These are phyloP conservation scores for Euplagia quadripunctaria DNA, from an alignment of 2,888 invertebrate species.

Conservation along the genomic window DNA sequence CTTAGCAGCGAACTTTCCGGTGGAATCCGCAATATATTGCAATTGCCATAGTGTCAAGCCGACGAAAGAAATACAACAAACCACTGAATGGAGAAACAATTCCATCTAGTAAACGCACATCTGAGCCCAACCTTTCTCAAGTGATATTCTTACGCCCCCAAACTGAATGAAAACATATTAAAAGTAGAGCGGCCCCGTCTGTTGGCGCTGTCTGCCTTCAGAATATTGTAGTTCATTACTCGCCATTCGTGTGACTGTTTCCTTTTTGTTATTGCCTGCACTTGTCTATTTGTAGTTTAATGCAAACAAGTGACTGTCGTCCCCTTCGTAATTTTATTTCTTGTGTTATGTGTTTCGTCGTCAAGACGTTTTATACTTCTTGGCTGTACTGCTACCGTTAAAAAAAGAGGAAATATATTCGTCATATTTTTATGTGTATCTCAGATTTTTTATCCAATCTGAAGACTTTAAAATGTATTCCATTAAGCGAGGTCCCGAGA, in stretches of 20 bases:
- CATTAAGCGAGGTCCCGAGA: not conserved
- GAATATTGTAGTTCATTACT: constrained; percentile 13
- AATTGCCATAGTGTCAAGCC: constrained; percentile 42
- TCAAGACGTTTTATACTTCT: not conserved
- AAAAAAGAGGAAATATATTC: not conserved
- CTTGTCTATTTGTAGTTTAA: constrained; percentile 5
- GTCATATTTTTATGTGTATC: not conserved
- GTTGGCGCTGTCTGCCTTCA: constrained; percentile 12
- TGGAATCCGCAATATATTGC: constrained; percentile 46
- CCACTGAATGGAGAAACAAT: constrained; percentile 49
- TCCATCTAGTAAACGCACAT: constrained; percentile 50
- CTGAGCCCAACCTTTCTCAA: constrained; percentile 46
- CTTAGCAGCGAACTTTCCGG: constrained; percentile 45
- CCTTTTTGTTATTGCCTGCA: constrained; percentile 20
- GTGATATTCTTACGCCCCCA: constrained; percentile 36
- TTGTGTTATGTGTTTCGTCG: not conserved
- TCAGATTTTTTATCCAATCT: not conserved
- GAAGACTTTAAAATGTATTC: not conserved
- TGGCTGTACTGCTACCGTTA: not conserved
- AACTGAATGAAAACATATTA: constrained; percentile 23
- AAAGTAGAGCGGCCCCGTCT: constrained; percentile 12
- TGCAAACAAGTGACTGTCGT: constrained; percentile 6
- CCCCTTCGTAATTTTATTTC: constrained; percentile 2
- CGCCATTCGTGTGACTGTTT: constrained; percentile 13
- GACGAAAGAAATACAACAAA: constrained; percentile 44